Evolutionary conservation across 64 coral and sea anemone species (phyloP).

Genomic region (Stichodactyla helianthus): DNA sequence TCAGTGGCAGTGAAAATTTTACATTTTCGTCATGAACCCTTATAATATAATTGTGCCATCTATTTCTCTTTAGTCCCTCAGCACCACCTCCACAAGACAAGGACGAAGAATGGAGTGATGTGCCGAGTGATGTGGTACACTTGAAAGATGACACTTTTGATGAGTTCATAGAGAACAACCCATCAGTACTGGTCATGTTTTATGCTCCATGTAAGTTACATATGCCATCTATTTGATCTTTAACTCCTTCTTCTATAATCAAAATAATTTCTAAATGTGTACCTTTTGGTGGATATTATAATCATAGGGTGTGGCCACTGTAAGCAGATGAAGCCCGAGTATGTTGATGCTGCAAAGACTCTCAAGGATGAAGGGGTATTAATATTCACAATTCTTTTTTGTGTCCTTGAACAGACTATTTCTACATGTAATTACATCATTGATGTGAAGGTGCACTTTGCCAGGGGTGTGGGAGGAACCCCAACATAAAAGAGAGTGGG

Average conservation of each 20-base stretch:
- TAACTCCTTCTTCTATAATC: no score
- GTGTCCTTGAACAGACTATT: no score
- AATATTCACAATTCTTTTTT: neutral
- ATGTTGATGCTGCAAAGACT: conserved; percentile 81
- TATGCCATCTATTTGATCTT: no score
- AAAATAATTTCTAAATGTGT: no score
- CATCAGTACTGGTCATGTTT: conserved; percentile 96
- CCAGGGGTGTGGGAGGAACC: no score
- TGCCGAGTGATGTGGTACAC: conserved; percentile 85
- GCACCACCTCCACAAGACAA: conserved; percentile 49
- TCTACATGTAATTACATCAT: no score
- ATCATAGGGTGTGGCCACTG: conserved; percentile 97
- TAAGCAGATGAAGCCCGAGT: conserved; percentile 97
- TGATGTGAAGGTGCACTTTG: no score
- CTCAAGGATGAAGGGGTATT: conserved; percentile 95
- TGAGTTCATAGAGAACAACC: conserved; percentile 77
- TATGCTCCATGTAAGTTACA: conserved; percentile 98
- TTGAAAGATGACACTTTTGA: conserved; percentile 89
- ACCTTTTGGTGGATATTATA: neutral
- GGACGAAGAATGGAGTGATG: conserved; percentile 91
- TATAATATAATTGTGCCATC: no score
- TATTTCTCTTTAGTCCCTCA: conserved; percentile 17
- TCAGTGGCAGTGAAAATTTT: no score
- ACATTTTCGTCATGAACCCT: neutral
- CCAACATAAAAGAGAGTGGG: no score